These are phyloP conservation scores for Actinernus sp. DNA, from an alignment of 92 coral and sea anemone genomes.

Conservation along the genomic window DNA sequence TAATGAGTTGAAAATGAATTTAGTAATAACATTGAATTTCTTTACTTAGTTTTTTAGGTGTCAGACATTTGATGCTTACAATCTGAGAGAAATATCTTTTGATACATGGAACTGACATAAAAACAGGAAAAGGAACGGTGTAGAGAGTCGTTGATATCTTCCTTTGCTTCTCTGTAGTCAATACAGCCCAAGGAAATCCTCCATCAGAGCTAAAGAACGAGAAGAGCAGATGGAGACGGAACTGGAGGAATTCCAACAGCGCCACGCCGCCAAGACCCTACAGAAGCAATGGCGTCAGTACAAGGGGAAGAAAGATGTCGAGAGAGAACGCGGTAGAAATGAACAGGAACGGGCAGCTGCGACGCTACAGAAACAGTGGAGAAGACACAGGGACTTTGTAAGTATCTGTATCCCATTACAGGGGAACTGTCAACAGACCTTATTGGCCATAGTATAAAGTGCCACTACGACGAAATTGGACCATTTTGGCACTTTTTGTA, in stretches of 20 bases:
- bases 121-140: no score
- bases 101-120: no score
- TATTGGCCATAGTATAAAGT: no score
- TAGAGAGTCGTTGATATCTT: background rate
- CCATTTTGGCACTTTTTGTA: no score
- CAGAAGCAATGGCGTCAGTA: conserved; percentile 76
- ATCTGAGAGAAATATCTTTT: no score
- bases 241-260: conserved; percentile 60
- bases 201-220: conserved; percentile 39
- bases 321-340: conserved; percentile 22
- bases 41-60: no score
- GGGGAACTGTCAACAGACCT: no score
- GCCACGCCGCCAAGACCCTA: conserved; percentile 73
- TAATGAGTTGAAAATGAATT: no score
- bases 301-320: conserved; percentile 43
- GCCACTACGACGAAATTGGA: no score
- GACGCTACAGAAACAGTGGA: conserved; percentile 93
- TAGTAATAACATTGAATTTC: no score
- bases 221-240: conserved; percentile 54
- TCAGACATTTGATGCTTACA: no score
- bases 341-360: conserved; percentile 69
- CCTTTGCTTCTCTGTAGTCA: conserved; percentile 14
- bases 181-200: conserved; percentile 32
- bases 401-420: no score
- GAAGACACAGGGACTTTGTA: conserved; percentile 72